Conservation (phyloP, 2,797 vertebrate genomes). For the Amblyraja radiata region DNA sequence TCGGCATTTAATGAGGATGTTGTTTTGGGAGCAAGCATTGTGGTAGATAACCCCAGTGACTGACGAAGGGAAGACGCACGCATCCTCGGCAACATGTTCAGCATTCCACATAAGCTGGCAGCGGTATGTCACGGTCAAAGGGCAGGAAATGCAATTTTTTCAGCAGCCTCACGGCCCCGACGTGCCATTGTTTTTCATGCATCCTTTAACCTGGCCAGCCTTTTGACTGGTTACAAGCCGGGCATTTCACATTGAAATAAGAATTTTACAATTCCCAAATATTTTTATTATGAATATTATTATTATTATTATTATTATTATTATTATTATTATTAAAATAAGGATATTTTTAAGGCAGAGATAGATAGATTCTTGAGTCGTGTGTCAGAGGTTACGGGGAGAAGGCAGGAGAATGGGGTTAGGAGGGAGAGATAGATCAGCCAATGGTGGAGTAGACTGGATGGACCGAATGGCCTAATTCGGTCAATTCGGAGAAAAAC, state of each 20-base stretch:
- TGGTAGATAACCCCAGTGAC: constrained; percentile 46
- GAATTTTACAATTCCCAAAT: neutral
- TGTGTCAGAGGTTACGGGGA: too few species aligned
- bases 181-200: neutral
- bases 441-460: too few species aligned
- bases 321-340: too few species aligned
- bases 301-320: too few species aligned
- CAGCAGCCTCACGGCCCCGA: neutral
- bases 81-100: constrained; percentile 66
- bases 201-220: neutral
- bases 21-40: constrained; percentile 37
- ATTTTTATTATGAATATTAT: too few species aligned
- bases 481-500: too few species aligned
- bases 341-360: too few species aligned
- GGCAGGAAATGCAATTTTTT: constrained; percentile 54
- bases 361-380: too few species aligned
- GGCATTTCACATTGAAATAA: neutral
- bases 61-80: constrained; percentile 55
- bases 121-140: constrained; percentile 49
- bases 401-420: too few species aligned
- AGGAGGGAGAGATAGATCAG: too few species aligned
- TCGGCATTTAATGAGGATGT: neutral
- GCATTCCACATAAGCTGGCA: constrained; percentile 52
- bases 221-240: neutral
- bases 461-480: too few species aligned